phyloP scores from a whole-genome alignment of 2,888 invertebrate species.

The Drosophila greeni region DNA sequence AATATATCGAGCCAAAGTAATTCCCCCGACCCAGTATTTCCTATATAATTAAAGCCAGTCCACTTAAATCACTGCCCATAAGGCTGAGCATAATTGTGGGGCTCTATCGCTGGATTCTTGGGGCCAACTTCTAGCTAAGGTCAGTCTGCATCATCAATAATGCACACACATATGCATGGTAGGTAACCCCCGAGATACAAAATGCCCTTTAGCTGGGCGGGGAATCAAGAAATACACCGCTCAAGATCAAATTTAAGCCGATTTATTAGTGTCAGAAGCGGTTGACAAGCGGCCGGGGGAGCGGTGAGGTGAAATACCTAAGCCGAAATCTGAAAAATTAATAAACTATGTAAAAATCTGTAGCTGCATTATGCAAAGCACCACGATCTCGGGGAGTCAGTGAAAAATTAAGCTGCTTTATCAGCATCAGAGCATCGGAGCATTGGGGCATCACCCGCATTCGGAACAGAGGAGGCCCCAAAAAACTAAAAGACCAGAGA shows the following conservation, averaged over 20 bases:
- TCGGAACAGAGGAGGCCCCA: constrained; percentile 17
- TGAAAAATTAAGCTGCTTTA: constrained; percentile 73
- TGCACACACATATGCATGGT: constrained; percentile 9
- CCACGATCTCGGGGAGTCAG: constrained; percentile 49
- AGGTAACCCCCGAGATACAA: constrained; percentile 10
- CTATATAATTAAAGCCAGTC: constrained; percentile 22
- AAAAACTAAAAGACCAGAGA: constrained; percentile 16
- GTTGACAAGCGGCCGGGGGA: constrained; percentile 35
- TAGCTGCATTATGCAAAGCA: constrained; percentile 67
- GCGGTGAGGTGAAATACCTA: constrained; percentile 20
- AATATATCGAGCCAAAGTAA: neutral
- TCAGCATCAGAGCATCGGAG: constrained; percentile 51
- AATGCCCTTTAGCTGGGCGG: constrained; percentile 25
- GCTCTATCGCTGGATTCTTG: constrained; percentile 26
- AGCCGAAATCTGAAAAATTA: constrained; percentile 55
- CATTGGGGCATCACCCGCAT: constrained; percentile 32
- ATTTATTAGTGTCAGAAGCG: constrained; percentile 65
- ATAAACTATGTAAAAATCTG: constrained; percentile 62
- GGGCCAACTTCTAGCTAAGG: constrained; percentile 24
- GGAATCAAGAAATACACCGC: constrained; percentile 32
- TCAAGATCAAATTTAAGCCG: constrained; percentile 71
- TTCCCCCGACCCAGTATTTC: constrained; percentile 23
- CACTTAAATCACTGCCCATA: constrained; percentile 19
- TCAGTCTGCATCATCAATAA: constrained; percentile 34
- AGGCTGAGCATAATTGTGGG: constrained; percentile 13